Conservation (phyloP, 23 tunicate species). For the Trididemnum nubilum region DNA sequence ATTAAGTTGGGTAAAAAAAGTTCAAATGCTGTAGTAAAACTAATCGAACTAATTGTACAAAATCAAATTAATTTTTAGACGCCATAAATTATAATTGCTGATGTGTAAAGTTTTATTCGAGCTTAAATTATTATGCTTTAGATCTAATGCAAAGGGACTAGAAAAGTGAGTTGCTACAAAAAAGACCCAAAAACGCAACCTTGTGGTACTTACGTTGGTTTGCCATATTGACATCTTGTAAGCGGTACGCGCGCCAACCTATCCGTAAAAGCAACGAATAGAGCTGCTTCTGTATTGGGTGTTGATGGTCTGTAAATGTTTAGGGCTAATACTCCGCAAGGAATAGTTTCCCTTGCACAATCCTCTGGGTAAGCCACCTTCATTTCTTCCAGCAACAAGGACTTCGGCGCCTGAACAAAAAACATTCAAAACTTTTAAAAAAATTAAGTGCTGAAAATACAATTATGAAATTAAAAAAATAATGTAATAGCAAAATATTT, state of each 20-base stretch:
- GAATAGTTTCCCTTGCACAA: slow-evolving; percentile 11
- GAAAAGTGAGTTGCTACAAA: too few species aligned
- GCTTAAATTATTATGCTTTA: too few species aligned
- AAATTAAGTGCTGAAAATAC: not conserved
- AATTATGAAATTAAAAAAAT: not conserved
- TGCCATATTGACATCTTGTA: slow-evolving; percentile 42
- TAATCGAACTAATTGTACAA: too few species aligned
- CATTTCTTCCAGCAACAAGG: slow-evolving; percentile 64
- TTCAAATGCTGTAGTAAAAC: too few species aligned
- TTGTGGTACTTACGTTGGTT: slow-evolving; percentile 64
- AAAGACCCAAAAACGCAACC: too few species aligned
- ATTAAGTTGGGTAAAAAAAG: too few species aligned
- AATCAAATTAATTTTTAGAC: too few species aligned
- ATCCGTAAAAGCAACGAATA: slow-evolving; percentile 75
- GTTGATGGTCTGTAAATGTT: slow-evolving; percentile 56
- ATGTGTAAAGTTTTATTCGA: too few species aligned
- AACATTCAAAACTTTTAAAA: too few species aligned
- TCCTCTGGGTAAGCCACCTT: slow-evolving; percentile 33
- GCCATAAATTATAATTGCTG: too few species aligned
- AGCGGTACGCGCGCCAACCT: slow-evolving; percentile 59
- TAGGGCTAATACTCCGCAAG: slow-evolving; percentile 59
- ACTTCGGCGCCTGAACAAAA: slow-evolving; percentile 40
- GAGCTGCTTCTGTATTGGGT: slow-evolving; percentile 13
- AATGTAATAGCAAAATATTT: not conserved
- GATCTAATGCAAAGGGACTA: too few species aligned